Conservation (phyloP, 2,888 invertebrate genomes). For the Chrysolina oricalcia region DNA sequence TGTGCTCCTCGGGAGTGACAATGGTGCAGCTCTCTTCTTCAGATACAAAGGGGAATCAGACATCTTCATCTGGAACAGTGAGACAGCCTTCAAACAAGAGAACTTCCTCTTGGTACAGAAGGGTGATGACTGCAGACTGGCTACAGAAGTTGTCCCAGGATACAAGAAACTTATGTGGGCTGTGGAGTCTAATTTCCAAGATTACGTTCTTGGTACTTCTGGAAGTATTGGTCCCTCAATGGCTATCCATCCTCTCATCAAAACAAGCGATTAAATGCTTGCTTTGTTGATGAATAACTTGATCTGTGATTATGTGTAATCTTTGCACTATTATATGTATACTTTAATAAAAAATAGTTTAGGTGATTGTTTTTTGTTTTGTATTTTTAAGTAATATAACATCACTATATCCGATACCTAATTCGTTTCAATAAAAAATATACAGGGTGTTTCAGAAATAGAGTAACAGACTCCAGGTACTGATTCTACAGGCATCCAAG, state of each 20-base stretch:
- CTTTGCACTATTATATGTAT: constrained; percentile 39
- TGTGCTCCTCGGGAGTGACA: constrained; percentile 77
- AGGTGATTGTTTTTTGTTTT: constrained; percentile 3
- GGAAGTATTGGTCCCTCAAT: constrained; percentile 79
- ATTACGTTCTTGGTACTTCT: constrained; percentile 76
- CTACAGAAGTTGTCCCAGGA: constrained; percentile 76
- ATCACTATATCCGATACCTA: neutral
- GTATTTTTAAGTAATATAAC: neutral
- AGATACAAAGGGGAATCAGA: constrained; percentile 77
- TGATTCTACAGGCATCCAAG: too few relatives aligned
- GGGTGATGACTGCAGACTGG: constrained; percentile 75
- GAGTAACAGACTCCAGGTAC: too few relatives aligned
- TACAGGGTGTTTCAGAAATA: too few relatives aligned
- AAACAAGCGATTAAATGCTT: constrained; percentile 68
- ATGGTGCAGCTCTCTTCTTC: constrained; percentile 76
- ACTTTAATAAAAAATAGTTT: constrained; percentile 36
- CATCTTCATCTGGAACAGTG: constrained; percentile 79
- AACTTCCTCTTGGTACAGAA: constrained; percentile 76
- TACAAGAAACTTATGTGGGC: constrained; percentile 72
- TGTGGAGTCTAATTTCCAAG: constrained; percentile 80
- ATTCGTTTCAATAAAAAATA: too few relatives aligned
- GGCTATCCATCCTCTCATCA: constrained; percentile 76
- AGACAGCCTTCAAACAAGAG: constrained; percentile 74
- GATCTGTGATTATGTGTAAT: constrained; percentile 51
- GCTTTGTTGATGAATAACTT: constrained; percentile 38